A percentile compares a stretch with the other conserved stretches of the same genome.
Evolutionary conservation across 2,797 vertebrate genomes (phyloP).

Genomic region (Ispidina picta): DNA sequence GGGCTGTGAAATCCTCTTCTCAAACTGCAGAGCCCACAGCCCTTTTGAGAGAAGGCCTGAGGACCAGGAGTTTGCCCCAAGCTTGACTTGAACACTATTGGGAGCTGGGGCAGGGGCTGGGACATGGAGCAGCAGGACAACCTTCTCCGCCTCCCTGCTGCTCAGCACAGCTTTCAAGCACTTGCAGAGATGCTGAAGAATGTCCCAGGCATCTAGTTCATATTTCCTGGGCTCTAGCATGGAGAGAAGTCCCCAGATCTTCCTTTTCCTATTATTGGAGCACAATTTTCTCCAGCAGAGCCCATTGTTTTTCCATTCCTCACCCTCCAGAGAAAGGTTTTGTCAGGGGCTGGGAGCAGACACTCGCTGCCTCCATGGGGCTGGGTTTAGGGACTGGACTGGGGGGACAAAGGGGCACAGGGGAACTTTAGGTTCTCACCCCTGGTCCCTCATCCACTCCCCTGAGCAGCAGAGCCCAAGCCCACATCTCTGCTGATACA

Average conservation of each 20-base stretch:
- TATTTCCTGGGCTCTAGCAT: background rate
- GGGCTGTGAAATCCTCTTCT: accelerated
- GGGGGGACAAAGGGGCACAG: background rate
- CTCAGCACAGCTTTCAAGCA: background rate
- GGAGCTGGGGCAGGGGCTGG: background rate
- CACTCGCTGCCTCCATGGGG: background rate
- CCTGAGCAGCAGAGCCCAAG: background rate
- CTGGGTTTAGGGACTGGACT: background rate
- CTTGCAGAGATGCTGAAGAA: background rate
- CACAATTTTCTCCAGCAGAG: background rate
- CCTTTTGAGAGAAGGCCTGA: background rate
- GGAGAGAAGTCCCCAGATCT: background rate
- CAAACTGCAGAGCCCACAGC: accelerated
- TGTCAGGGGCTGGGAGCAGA: background rate
- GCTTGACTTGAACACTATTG: accelerated
- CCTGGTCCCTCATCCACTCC: too few species aligned
- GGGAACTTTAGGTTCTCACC: background rate
- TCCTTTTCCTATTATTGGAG: background rate
- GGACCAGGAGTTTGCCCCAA: background rate
- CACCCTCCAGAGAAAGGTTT: background rate
- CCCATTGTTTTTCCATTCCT: background rate
- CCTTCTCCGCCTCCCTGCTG: background rate
- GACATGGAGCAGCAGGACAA: accelerated
- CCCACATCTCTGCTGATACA: background rate
- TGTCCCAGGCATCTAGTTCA: background rate